Evolutionary conservation across 2,113 vertebrate species (phyloP), one percentile per base, ranked within the genome.

Genomic region (Zosterops borbonicus): DNA sequence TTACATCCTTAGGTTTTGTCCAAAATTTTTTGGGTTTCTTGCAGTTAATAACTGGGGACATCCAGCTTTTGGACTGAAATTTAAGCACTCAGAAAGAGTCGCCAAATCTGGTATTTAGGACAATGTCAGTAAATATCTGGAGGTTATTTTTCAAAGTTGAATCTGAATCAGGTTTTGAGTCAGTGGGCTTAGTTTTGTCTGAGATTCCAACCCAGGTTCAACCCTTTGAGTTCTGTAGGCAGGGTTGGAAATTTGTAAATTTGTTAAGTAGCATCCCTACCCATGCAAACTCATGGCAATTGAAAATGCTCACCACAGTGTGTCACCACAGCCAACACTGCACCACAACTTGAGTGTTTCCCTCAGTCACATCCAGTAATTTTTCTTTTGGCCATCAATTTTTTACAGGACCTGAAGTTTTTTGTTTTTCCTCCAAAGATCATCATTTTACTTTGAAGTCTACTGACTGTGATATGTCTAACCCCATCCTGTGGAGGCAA

Each of bases 341-440:
- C 92, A 24, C 74, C 68, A 49, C 60, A 69, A 39, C 79, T 73
- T 14, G 49, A 93, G 53, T 35, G 4, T 85, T 92, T 83, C 77
- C 44, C 69, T 67, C 79, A 73, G 35, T n/a, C 87, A 84, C 17
- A 84, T 77, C 78, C 71, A 24, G 31, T 28, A 18, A 74, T 86
- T 94, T 92, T 85, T 81, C 60, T 90, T 93, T 89, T 82, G 90
- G 67, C 80, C 80, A 77, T 64, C 16, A 46, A 69, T 86, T 74
- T 79, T 67, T 89, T 50, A 47, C 33, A 87, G 44, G 82, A 95
- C 83, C 83, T 90, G 87, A 78, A 92, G 67, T 46, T 86, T 96
- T 96, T 97, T 95, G 92, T 50, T 92, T 96, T 95, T 92, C 53
- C 65, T 94, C 89, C 73, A 88, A 93, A 91, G 82, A 94, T 76